Base-by-base conservation (phyloP, 2,888 invertebrate genomes). In the Acheta domesticus region DNA sequence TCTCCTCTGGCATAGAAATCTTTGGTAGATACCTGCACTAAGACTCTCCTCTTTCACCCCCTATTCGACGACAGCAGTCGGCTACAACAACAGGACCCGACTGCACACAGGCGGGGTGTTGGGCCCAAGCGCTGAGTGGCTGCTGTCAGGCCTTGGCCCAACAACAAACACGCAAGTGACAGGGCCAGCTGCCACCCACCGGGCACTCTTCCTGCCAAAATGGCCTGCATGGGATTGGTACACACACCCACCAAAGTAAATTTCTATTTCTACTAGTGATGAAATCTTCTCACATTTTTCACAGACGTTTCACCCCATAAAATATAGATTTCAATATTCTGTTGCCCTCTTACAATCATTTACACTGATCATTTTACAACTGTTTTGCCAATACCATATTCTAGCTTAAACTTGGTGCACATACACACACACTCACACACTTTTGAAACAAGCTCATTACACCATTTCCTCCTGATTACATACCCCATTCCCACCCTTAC, bases 81-180 rank as follows among this genome's bases (percentile, higher is more conserved):
- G 62, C 62, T 19, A 62, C n/a, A n/a, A 62, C 62, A 62, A 62
- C 62, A 19, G 62, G 62, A 62, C 62, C 62, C 62, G 62, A 62
- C n/a, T 14, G 62, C n/a, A 62, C 62, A 62, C 62, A 62, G 62
- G 36, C 36, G 36, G 36, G 62, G 14, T 62, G n/a, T n/a, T 62
- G 62, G 62, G n/a, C 36, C 36, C 36, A 36, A 36, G 14, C 14
- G 62, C 62, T n/a, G 62, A 36, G 62, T 19, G n/a, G 62, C 62
- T 62, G 62, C 62, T 62, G 62, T 19, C 62, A 62, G 62, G n/a
- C 62, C n/a, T 62, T 36, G 36, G 62, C 62, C 62, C 62, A 62
- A 62, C 62, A 62, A 62, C 16, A 62, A 36, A 36, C 16, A 62
- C n/a, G 62, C 62, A 62, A 62, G 62, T 62, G 62, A 62, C n/a